Conservation (phyloP, 2,888 invertebrate species). For the Drosophila macrospina region DNA sequence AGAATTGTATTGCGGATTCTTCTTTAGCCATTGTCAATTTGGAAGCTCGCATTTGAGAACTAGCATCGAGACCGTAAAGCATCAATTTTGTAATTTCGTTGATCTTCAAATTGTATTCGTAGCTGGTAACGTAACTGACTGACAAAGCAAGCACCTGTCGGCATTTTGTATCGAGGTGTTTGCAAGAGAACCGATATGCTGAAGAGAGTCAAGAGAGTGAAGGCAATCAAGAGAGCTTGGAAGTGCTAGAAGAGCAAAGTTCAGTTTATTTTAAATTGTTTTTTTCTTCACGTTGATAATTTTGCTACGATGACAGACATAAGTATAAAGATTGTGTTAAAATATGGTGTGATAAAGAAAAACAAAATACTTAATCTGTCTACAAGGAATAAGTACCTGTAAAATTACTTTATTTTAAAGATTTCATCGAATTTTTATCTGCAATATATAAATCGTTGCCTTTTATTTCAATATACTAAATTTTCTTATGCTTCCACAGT, state of each 20-base stretch:
- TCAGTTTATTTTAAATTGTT: too few relatives aligned
- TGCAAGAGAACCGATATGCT: background rate
- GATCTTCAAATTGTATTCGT: background rate
- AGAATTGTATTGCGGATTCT: too few relatives aligned
- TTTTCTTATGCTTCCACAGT: slow-evolving; percentile 18
- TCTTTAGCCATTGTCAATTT: slow-evolving; percentile 87
- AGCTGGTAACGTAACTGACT: slow-evolving; percentile 10
- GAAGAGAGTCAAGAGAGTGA: background rate
- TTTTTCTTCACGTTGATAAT: slow-evolving; percentile 1
- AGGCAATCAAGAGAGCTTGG: background rate
- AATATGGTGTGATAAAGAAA: background rate
- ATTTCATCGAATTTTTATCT: background rate
- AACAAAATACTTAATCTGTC: background rate
- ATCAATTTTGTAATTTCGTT: slow-evolving; percentile 57
- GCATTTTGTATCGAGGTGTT: background rate
- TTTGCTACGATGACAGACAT: slow-evolving; percentile 4
- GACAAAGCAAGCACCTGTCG: background rate
- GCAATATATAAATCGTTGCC: background rate
- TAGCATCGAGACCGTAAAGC: slow-evolving; percentile 79
- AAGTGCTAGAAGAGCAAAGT: slow-evolving; percentile 13
- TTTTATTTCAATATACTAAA: background rate
- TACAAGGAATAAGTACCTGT: background rate
- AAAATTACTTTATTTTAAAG: too few relatives aligned
- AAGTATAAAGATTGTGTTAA: background rate
- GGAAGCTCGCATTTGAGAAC: slow-evolving; percentile 88